Evolutionary conservation across 2,113 vertebrate genomes (phyloP), one percentile per base, ranked within the genome.

Genomic region (Corydoras sp.): DNA sequence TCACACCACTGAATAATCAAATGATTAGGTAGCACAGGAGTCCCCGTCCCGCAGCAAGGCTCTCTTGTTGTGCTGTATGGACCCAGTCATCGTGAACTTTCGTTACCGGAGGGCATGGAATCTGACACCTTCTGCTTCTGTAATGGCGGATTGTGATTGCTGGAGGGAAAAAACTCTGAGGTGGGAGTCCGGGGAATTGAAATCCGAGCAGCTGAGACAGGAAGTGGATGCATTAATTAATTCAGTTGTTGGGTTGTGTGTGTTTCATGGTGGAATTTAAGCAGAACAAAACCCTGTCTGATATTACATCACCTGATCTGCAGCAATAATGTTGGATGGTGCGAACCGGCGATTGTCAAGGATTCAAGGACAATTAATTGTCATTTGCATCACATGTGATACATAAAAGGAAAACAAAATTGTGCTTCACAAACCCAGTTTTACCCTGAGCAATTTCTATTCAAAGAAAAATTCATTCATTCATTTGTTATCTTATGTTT

Each of bases 271-370:
- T n/a, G n/a, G 60, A 55, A 9, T 50, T 55, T 50, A 29, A 43
- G 51, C 50, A 15, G 30, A 55, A 43, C 61, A 35, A 56, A 67
- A 51, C 54, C 10, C 5, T 43, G 60, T 56, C 56, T 67, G 51
- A 29, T 13, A 18, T 55, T 18, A 13, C 55, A n/a, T n/a, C 6
- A 56, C 14, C 54, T n/a, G 7, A 56, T 56, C n/a, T 14, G 13
- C 14, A n/a, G 54, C 5, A 15, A 35, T 50, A 31, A 14, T 32
- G 6, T n/a, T 55, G 0, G 29, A 48, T 10, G 8, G 12, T 24
- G 64, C 4, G 30, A 54, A 53, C 3, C 1, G 48, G 18, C 18
- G 18, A 24, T 24, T 24, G 18, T 24, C 18, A 24, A 24, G 18
- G 18, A 24, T 24, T 24, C 18, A n/a, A n/a, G n/a, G n/a, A n/a